Evolutionary conservation across 2,113 vertebrate genomes (phyloP), one percentile per base, ranked within the genome.

Genomic region (Pygoscelis antarcticus): DNA sequence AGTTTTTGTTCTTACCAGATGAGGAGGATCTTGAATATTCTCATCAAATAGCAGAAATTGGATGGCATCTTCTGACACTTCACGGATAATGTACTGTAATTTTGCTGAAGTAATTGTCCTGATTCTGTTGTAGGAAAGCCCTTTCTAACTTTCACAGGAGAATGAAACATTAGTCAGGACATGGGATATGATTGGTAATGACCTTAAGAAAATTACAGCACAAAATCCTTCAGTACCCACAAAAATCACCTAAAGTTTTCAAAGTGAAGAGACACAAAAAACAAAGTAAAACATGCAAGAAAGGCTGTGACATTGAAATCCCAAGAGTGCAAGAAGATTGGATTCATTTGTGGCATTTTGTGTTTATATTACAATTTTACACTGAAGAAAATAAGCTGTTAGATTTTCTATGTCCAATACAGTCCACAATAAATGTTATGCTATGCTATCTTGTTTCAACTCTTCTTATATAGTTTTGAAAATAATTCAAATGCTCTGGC

Each of bases 1-100:
- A 82, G 94, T 90, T 96, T 97, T 90, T 34, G 47, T 89, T 94
- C 93, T 94, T 94, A 75, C 65, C n/a, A 9, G 90, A 87, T 47
- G 93, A 96, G 82, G 62, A 75, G 49, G 78, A 94, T 96, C 96
- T 94, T 96, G 95, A 97, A 90, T 80, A 78, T 64, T 80, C 91
- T 94, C 96, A 97, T 97, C 97, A 97, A 96, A 92, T 72, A 90
- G 92, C 85, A 96, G 95, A 95, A 96, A 96, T 93, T 93, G 93
- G 89, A 91, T 97, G 96, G 94, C 91, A 86, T 97, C 90, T 96
- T 82, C 95, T 97, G 96, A 97, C 95, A 93, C 93, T 95, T 71
- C 77, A 55, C 6, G 3, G 79, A 93, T 91, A 87, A 96, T 46
- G 69, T 82, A 70, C 57, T 32, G 74, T 66, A 85, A 96, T 90